phyloP scores from a whole-genome alignment of 37 sponge, comb jelly and placozoan genomes.

The Ephydatia muelleri region DNA sequence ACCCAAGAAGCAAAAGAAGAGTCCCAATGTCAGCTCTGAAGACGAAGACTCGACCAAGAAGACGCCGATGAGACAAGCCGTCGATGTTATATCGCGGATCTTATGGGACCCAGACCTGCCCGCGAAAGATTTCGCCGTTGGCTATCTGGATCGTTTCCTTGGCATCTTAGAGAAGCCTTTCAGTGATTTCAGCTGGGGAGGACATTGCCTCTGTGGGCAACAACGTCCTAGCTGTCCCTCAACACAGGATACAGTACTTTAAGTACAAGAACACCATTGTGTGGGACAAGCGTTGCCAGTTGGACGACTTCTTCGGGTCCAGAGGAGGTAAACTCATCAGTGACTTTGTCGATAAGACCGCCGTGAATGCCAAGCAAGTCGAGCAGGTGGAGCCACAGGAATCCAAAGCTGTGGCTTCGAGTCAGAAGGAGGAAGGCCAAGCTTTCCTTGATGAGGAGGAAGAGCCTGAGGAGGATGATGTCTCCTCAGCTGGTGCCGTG shows the following conservation, averaged over 20 bases:
- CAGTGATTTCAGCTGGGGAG: conserved; percentile 91
- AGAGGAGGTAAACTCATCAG: conserved; percentile 61
- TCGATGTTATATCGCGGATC: conserved; percentile 88
- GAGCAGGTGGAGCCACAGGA: conserved; percentile 2
- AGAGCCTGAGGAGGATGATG: not conserved
- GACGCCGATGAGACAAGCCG: conserved; percentile 72
- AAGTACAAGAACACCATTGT: conserved; percentile 90
- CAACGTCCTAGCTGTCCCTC: conserved; percentile 90
- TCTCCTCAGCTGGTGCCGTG: not conserved
- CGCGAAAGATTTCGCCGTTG: conserved; percentile 74
- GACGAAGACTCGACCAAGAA: conserved; percentile 58
- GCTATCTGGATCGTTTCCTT: conserved; percentile 92
- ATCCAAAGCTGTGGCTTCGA: not conserved
- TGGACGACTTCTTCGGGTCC: conserved; percentile 92
- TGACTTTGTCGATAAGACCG: conserved; percentile 13
- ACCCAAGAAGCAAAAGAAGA: conserved; percentile 4
- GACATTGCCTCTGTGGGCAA: conserved; percentile 89
- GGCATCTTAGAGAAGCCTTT: conserved; percentile 96
- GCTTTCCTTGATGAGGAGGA: conserved; percentile 2
- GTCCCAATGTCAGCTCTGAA: not conserved
- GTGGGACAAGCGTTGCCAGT: conserved; percentile 89
- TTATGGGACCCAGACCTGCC: conserved; percentile 87
- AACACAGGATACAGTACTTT: conserved; percentile 97
- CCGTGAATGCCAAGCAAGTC: conserved; percentile 1
- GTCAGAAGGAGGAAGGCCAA: not conserved